phyloP scores from a whole-genome alignment of 2,888 invertebrate genomes.

The Iselma pallidipennis region DNA sequence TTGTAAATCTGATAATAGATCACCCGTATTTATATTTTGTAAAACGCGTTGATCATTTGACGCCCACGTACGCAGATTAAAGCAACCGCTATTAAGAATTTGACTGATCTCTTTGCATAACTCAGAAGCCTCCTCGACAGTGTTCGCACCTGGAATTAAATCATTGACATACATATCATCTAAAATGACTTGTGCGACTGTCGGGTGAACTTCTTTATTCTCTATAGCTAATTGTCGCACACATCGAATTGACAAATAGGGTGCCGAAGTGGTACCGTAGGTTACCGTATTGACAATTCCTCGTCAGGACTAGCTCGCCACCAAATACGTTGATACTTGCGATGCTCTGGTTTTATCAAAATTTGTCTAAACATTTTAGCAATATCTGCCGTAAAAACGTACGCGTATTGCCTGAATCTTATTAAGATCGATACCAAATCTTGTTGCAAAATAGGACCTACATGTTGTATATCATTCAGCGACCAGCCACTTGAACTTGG shows the following conservation, averaged over 20 bases:
- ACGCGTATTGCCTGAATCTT: constrained; percentile 6
- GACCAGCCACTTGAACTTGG: background rate
- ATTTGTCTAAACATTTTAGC: constrained; percentile 19
- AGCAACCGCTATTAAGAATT: constrained; percentile 13
- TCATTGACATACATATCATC: constrained; percentile 17
- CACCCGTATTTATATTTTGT: constrained; percentile 4
- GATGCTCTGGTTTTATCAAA: background rate
- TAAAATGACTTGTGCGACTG: constrained; percentile 4
- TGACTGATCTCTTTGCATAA: constrained; percentile 4
- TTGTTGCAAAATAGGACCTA: constrained; percentile 10
- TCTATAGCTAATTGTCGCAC: constrained; percentile 8
- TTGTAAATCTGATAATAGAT: too few relatives aligned
- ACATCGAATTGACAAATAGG: constrained; percentile 11
- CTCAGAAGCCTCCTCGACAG: constrained; percentile 1
- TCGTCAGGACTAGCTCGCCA: constrained; percentile 13
- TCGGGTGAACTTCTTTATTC: background rate
- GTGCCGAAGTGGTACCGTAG: constrained; percentile 11
- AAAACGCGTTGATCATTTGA: constrained; percentile 5
- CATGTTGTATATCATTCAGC: constrained; percentile 13
- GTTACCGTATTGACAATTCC: constrained; percentile 12
- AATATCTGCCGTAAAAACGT: constrained; percentile 10
- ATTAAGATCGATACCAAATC: constrained; percentile 14
- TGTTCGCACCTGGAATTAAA: constrained; percentile 10
- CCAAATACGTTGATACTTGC: constrained; percentile 10
- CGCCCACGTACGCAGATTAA: constrained; percentile 17